Conservation (phyloP, 2,797 vertebrate species). For the Crocodylus rhombifer region DNA sequence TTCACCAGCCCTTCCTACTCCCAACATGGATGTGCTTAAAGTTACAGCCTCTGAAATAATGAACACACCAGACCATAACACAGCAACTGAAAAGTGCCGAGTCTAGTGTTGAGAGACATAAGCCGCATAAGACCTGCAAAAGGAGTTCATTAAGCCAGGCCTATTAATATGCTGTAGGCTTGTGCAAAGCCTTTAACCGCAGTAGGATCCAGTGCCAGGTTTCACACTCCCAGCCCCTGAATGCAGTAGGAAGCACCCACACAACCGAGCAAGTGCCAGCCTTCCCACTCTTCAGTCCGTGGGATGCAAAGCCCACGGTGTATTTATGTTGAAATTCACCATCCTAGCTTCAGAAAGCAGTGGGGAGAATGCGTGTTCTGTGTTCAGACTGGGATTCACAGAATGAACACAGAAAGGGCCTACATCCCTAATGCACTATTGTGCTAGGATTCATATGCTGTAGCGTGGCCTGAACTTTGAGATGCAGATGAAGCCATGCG, state of each 20-base stretch:
- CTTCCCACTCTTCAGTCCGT: accelerated
- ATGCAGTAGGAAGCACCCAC: accelerated
- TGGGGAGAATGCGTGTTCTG: neutral
- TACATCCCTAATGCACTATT: neutral
- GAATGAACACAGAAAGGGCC: neutral
- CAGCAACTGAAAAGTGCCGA: constrained; percentile 6
- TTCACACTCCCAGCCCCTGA: neutral
- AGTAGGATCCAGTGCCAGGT: constrained; percentile 27
- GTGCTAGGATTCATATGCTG: neutral
- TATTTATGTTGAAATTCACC: neutral
- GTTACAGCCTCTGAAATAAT: neutral
- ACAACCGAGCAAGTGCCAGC: accelerated
- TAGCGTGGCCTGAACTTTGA: neutral
- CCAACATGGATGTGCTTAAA: neutral
- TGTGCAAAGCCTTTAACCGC: neutral
- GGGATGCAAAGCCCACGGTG: accelerated
- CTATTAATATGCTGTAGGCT: constrained; percentile 64
- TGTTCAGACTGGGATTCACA: neutral
- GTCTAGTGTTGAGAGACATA: neutral
- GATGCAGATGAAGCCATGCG: no score
- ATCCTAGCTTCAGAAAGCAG: accelerated
- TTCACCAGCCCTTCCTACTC: neutral
- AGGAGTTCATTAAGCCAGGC: constrained; percentile 44
- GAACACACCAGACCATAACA: neutral
- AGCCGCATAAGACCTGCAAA: constrained; percentile 43